A percentile compares a stretch with the other conserved stretches of the same genome.
These are phyloP conservation scores for Drosophila melanosoma DNA, from an alignment of 2,888 invertebrate genomes.

Conservation along the genomic window DNA sequence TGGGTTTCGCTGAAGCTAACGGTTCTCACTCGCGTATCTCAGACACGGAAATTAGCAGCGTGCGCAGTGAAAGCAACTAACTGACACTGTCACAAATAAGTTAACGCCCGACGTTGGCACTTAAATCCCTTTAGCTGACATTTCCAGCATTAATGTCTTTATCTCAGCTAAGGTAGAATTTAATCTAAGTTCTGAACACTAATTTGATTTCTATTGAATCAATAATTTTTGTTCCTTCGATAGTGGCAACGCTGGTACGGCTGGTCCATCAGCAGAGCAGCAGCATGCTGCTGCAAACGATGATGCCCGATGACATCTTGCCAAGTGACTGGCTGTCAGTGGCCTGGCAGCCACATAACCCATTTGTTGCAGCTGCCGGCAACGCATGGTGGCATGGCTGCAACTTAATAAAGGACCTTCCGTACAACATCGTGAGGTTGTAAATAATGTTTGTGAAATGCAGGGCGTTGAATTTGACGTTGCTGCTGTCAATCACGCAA, in stretches of 20 bases:
- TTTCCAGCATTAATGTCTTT: slow-evolving; percentile 1
- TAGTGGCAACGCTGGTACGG: slow-evolving; percentile 19
- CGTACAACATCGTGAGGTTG: slow-evolving; percentile 56
- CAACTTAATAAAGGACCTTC: slow-evolving; percentile 41
- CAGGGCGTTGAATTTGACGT: slow-evolving; percentile 44
- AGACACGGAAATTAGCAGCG: slow-evolving; percentile 51
- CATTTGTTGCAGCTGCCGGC: slow-evolving; percentile 41
- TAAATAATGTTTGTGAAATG: slow-evolving; percentile 57
- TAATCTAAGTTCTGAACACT: slow-evolving; percentile 9
- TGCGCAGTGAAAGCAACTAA: slow-evolving; percentile 26
- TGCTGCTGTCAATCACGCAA: slow-evolving; percentile 43
- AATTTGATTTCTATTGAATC: slow-evolving; percentile 14
- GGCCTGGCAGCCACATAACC: not conserved
- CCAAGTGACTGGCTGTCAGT: slow-evolving; percentile 21
- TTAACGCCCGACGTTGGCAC: not conserved
- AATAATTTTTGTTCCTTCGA: slow-evolving; percentile 7
- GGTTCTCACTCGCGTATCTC: slow-evolving; percentile 18
- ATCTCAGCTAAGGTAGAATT: not conserved
- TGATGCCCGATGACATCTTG: slow-evolving; percentile 42
- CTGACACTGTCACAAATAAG: slow-evolving; percentile 38
- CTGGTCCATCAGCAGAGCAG: slow-evolving; percentile 34
- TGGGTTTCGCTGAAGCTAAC: slow-evolving; percentile 43
- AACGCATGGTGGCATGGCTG: slow-evolving; percentile 6
- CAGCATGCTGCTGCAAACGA: slow-evolving; percentile 45
- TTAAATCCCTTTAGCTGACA: slow-evolving; percentile 14